Evolutionary conservation across 2,113 vertebrate species (phyloP).

Genomic region (Euleptes europaea): DNA sequence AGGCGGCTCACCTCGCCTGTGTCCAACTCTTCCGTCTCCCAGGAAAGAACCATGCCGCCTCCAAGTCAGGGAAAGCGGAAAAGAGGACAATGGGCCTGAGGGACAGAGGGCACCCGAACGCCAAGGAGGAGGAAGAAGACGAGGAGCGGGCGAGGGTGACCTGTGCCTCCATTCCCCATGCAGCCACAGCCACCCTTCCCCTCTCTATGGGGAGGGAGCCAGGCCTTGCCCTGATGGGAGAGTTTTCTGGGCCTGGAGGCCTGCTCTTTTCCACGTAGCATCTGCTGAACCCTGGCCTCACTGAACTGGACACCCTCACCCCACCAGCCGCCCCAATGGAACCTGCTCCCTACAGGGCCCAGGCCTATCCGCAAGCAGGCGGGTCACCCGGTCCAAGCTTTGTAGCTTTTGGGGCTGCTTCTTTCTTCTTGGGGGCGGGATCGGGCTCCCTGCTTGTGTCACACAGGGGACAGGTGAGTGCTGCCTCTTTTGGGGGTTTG

Average conservation of each 20-base stretch:
- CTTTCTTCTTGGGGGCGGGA: neutral
- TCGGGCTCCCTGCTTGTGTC: neutral
- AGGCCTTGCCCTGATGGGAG: neutral
- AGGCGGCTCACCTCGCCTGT: neutral
- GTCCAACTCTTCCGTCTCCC: neutral
- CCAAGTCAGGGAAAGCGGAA: neutral
- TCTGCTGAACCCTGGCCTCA: neutral
- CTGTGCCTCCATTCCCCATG: neutral
- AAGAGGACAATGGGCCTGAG: neutral
- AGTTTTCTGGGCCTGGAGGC: no score
- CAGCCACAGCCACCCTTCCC: neutral
- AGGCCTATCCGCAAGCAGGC: neutral
- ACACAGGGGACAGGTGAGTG: neutral
- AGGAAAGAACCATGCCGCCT: neutral
- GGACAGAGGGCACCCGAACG: neutral
- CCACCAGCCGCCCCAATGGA: neutral
- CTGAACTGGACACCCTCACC: neutral
- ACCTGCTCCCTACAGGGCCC: neutral
- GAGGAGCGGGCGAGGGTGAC: neutral
- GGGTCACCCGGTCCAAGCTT: neutral
- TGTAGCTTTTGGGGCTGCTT: neutral
- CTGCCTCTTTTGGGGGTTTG: neutral
- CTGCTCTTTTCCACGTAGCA: neutral
- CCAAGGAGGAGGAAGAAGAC: neutral
- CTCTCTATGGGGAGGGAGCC: neutral